A percentile compares a stretch with the other conserved stretches of the same genome.
These are phyloP conservation scores for Rhincodon typus DNA, from an alignment of 2,797 vertebrate species.

Conservation along the genomic window DNA sequence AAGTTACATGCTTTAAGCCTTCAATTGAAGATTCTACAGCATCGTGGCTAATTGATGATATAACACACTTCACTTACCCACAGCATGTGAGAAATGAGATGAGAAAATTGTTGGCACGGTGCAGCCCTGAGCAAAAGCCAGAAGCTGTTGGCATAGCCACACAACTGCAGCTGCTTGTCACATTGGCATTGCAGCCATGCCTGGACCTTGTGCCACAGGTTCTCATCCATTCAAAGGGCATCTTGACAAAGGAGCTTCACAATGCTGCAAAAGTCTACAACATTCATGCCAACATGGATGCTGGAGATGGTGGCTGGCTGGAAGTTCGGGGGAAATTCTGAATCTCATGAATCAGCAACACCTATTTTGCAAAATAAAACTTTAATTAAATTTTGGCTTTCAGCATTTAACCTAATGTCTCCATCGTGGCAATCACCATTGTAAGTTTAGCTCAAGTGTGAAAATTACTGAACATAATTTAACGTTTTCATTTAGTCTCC, in stretches of 20 bases:
- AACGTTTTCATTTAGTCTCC: too few species aligned
- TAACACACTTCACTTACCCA: not conserved
- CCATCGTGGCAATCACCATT: too few species aligned
- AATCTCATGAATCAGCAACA: not conserved
- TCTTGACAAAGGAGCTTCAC: not conserved
- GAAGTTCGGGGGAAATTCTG: not conserved
- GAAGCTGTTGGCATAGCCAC: not conserved
- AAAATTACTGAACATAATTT: too few species aligned
- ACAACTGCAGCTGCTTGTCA: not conserved
- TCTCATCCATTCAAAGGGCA: not conserved
- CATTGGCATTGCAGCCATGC: not conserved
- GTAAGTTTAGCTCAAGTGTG: too few species aligned
- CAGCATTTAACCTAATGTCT: not conserved
- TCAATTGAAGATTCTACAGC: not conserved
- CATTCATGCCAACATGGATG: not conserved
- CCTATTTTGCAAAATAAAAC: not conserved
- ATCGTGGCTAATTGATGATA: not conserved
- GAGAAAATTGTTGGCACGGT: conserved; percentile 5
- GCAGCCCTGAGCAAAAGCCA: not conserved
- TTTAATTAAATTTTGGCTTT: not conserved
- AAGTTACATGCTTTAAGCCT: not conserved
- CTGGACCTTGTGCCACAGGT: not conserved
- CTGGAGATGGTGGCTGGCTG: not conserved
- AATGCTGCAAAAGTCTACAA: not conserved
- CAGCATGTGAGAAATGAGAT: conserved; percentile 7